phyloP scores from a whole-genome alignment of 2,888 invertebrate genomes.

The Eurytoma adleriae region DNA sequence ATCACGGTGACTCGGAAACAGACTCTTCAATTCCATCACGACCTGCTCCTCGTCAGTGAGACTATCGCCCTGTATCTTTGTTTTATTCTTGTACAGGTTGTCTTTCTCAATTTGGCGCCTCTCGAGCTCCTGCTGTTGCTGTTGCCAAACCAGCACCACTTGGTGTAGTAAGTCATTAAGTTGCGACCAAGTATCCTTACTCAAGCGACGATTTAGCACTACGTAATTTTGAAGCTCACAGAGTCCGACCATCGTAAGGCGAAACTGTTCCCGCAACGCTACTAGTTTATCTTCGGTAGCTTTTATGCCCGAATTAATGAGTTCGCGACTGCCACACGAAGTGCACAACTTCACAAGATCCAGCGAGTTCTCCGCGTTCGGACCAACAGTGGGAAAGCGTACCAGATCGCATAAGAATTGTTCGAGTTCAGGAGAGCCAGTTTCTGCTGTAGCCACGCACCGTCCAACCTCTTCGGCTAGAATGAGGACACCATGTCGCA shows the following conservation, averaged over 20 bases:
- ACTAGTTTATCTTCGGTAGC: conserved; percentile 56
- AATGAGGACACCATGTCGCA: conserved; percentile 81
- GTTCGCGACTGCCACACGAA: conserved; percentile 72
- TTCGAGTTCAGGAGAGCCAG: conserved; percentile 60
- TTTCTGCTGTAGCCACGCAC: conserved; percentile 71
- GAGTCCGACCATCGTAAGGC: conserved; percentile 84
- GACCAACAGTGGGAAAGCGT: conserved; percentile 77
- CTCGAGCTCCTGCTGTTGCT: conserved; percentile 84
- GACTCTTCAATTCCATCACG: conserved; percentile 81
- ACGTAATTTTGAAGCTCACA: conserved; percentile 83
- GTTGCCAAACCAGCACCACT: conserved; percentile 86
- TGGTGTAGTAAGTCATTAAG: conserved; percentile 79
- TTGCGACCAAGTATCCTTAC: conserved; percentile 75
- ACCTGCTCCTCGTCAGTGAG: conserved; percentile 84
- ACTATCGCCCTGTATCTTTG: conserved; percentile 80
- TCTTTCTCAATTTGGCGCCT: conserved; percentile 85
- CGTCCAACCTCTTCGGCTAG: conserved; percentile 79
- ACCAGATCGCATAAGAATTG: conserved; percentile 76
- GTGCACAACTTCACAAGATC: conserved; percentile 77
- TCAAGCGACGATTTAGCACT: conserved; percentile 77
- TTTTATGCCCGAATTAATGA: conserved; percentile 73
- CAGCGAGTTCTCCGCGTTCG: conserved; percentile 68
- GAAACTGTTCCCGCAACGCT: conserved; percentile 77
- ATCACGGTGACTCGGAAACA: conserved; percentile 84
- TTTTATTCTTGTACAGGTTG: conserved; percentile 86